phyloP scores from a whole-genome alignment of 2,888 invertebrate genomes.

The Acanthosepion lycidas region DNA sequence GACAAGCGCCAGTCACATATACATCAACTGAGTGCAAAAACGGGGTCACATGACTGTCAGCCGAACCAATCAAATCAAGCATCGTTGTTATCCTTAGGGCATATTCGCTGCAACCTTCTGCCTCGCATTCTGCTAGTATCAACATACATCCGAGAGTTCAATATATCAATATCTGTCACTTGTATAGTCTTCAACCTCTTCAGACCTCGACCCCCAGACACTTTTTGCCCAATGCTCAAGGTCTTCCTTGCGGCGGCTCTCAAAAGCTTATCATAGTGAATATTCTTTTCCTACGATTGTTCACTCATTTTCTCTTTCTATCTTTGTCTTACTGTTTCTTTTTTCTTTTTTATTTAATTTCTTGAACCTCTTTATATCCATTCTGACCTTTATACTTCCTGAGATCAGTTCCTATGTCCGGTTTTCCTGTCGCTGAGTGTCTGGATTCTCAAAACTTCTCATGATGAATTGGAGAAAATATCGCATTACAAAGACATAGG shows the following conservation, averaged over 20 bases:
- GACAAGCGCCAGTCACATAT: background rate
- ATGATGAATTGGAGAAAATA: background rate
- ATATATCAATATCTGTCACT: slow-evolving; percentile 9
- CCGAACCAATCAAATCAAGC: background rate
- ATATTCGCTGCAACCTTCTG: background rate
- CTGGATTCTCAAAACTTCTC: background rate
- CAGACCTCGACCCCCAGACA: background rate
- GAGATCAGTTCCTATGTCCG: background rate
- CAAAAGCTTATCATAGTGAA: background rate
- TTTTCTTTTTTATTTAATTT: background rate
- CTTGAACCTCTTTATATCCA: background rate
- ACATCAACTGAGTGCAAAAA: background rate
- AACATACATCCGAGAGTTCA: background rate
- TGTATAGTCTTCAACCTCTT: background rate
- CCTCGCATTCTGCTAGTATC: background rate
- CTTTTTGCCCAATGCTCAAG: background rate
- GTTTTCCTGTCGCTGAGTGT: background rate
- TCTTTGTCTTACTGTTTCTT: background rate
- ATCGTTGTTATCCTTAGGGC: background rate
- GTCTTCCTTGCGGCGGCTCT: background rate
- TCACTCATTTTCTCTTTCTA: background rate
- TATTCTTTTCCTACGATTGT: background rate
- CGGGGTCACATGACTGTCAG: background rate
- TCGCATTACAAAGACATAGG: background rate
- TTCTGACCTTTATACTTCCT: background rate